phyloP scores from a whole-genome alignment of 2,113 vertebrate genomes.

The Formicarius rufipectus region DNA sequence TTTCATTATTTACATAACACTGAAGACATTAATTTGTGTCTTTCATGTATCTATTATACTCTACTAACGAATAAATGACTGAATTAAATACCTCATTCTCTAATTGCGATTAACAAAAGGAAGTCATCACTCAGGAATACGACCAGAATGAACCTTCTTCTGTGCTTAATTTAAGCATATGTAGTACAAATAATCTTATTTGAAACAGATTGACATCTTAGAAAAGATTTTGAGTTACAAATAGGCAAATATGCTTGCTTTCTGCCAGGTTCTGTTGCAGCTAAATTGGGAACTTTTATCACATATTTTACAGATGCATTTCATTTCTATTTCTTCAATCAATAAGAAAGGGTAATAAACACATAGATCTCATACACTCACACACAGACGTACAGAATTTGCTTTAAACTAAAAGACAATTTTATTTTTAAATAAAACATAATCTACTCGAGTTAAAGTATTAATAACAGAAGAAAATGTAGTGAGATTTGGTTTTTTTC shows the following conservation, averaged over 20 bases:
- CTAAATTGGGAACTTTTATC: not conserved
- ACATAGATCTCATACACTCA: not conserved
- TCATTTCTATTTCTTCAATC: not conserved
- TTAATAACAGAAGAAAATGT: not conserved
- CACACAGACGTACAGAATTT: not conserved
- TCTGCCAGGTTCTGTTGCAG: not conserved
- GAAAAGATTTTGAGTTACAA: not conserved
- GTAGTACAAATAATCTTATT: not conserved
- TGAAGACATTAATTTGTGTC: not conserved
- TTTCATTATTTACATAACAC: constrained; percentile 26
- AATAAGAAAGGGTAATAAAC: not conserved
- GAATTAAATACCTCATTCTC: not conserved
- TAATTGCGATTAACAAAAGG: not conserved
- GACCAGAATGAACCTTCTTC: not conserved
- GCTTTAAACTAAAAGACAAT: not conserved
- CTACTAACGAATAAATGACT: not conserved
- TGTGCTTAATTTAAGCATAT: not conserved
- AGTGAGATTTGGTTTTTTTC: not conserved
- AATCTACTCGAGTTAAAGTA: not conserved
- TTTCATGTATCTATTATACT: constrained; percentile 6
- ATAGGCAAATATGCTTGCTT: not conserved
- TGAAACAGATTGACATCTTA: not conserved
- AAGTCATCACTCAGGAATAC: not conserved
- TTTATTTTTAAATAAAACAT: not conserved
- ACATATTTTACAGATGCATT: not conserved